These are phyloP conservation scores for Otolemur garnettii DNA, from an alignment of 2,113 vertebrate species.

Conservation along the genomic window DNA sequence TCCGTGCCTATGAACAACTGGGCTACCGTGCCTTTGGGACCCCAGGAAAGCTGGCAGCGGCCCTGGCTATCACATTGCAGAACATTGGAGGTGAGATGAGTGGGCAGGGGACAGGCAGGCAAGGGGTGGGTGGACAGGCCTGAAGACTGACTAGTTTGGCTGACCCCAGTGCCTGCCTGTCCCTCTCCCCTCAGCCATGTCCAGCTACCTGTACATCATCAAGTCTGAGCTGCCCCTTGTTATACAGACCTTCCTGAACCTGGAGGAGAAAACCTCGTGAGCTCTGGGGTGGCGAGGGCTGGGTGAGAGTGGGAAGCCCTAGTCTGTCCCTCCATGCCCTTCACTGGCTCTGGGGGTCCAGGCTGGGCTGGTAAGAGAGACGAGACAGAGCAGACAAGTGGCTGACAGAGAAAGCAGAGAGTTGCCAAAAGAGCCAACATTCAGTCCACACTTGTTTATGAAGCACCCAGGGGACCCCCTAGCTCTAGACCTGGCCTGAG, in stretches of 20 bases:
- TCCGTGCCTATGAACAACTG: conserved; percentile 97
- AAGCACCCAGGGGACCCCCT: background rate
- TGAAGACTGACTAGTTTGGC: background rate
- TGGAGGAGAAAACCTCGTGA: conserved; percentile 92
- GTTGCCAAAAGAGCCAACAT: background rate
- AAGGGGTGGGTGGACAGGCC: accelerated
- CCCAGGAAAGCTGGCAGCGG: conserved; percentile 96
- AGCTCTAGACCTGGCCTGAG: background rate
- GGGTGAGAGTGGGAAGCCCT: background rate
- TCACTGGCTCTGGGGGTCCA: background rate
- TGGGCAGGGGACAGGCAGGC: background rate
- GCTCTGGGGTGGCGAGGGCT: background rate
- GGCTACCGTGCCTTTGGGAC: conserved; percentile 97
- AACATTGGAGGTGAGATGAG: conserved; percentile 94
- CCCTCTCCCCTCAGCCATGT: conserved; percentile 93
- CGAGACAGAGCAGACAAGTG: background rate
- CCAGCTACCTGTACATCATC: conserved; percentile 98
- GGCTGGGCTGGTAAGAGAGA: background rate
- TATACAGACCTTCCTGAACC: conserved; percentile 96
- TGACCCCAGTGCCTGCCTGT: background rate
- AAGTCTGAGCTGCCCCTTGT: conserved; percentile 98
- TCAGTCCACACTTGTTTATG: background rate
- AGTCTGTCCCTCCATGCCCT: background rate
- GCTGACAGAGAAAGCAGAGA: background rate
- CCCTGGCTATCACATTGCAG: conserved; percentile 96